Evolutionary conservation across 1,140 invertebrate genomes (phyloP).

Genomic region (Megalonaias nervosa): DNA sequence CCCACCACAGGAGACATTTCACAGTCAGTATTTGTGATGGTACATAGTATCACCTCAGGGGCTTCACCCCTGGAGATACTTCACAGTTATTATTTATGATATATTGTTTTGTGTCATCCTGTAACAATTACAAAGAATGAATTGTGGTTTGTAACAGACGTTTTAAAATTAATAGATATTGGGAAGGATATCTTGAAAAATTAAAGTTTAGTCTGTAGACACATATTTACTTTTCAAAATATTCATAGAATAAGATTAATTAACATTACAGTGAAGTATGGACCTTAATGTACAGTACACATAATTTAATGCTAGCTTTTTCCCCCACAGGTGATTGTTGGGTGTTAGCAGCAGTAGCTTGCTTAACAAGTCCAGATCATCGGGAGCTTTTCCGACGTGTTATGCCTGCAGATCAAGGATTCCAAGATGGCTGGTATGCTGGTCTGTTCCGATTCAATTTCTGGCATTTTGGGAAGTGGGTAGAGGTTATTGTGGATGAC

Average conservation of each 20-base stretch:
- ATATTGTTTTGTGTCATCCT: no score
- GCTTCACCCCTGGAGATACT: no score
- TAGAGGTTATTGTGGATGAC: constrained; percentile 85
- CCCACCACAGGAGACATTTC: no score
- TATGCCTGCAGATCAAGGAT: constrained; percentile 80
- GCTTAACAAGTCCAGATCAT: constrained; percentile 76
- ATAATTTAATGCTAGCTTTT: not conserved
- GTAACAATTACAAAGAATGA: no score
- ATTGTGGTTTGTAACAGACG: not conserved
- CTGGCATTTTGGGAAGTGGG: constrained; percentile 85
- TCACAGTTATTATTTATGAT: no score
- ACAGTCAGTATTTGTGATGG: no score
- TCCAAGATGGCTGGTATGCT: constrained; percentile 72
- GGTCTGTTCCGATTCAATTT: constrained; percentile 80
- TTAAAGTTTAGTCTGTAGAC: not conserved
- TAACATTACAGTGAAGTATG: constrained; percentile 4
- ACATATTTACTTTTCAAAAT: not conserved
- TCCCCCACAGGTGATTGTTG: constrained; percentile 76
- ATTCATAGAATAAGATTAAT: constrained; percentile 2
- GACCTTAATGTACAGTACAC: not conserved
- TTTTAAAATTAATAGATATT: not conserved
- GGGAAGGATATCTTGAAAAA: not conserved
- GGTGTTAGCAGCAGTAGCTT: constrained; percentile 80
- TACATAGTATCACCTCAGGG: no score
- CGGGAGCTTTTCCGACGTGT: constrained; percentile 79